Evolutionary conservation across 2,888 invertebrate species (phyloP).

Genomic region (Campopleginae sp.): DNA sequence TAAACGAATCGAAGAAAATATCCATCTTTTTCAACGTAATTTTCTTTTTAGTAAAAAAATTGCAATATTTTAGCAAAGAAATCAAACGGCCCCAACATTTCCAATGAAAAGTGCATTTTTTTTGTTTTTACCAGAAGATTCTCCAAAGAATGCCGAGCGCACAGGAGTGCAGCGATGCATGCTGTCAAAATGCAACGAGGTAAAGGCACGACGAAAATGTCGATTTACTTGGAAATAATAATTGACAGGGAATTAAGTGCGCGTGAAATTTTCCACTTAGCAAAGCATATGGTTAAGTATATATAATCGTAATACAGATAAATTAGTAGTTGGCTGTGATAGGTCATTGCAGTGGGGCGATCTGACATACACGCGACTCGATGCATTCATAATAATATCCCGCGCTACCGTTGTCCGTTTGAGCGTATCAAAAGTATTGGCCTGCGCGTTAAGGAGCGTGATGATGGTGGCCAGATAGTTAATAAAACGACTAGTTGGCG

Average conservation of each 20-base stretch:
- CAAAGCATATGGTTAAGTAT: neutral
- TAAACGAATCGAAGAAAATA: no score
- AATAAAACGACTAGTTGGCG: slow-evolving; percentile 35
- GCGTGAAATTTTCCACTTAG: slow-evolving; percentile 57
- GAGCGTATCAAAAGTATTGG: slow-evolving; percentile 51
- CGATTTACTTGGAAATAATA: neutral
- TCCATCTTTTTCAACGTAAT: no score
- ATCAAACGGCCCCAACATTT: no score
- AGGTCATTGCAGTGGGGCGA: slow-evolving; percentile 24
- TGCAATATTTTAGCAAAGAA: no score
- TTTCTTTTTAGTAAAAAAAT: no score
- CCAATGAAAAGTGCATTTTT: no score
- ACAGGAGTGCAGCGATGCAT: no score
- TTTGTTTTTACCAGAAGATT: no score
- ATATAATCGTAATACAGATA: neutral
- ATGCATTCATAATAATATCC: slow-evolving; percentile 55
- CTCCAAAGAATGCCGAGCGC: no score
- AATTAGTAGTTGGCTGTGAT: slow-evolving; percentile 28
- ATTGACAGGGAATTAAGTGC: slow-evolving; percentile 25
- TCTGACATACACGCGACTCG: slow-evolving; percentile 4
- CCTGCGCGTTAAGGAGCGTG: slow-evolving; percentile 40
- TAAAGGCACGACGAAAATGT: neutral
- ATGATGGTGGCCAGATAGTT: slow-evolving; percentile 41
- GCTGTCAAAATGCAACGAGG: neutral
- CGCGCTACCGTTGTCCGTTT: slow-evolving; percentile 59